Evolutionary conservation across 37 sponge, comb jelly and placozoan species (phyloP), one percentile per base, ranked within the genome.

Genomic region (Beroe forskalii): DNA sequence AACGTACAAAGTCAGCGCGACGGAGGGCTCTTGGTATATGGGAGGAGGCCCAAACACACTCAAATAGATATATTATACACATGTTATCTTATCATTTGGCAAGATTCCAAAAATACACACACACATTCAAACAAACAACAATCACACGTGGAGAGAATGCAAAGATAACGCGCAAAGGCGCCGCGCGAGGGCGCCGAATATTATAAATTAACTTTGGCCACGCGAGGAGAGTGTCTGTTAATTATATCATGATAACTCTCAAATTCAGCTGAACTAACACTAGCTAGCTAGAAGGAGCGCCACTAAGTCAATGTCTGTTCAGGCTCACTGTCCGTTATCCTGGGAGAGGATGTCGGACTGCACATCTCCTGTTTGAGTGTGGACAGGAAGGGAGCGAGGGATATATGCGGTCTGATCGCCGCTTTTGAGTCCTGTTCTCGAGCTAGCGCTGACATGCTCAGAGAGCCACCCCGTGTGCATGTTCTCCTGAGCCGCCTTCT

Each of bases 381-480:
- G 72, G 27, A 32, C 37, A 69, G 33, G 38, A 36, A 69, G 38
- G 72, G 72, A 19, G 33, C 72, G 39, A 69, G 72, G 4, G 32
- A 32, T 32, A 69, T 69, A 19, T 36, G 72, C 1, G 72, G 72
- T 33, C 72, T 31, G 72, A 32, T 32, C 20, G 33, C 72, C 32
- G 19, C 9, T 27, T 14, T 69, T 2, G 12, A 19, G 39, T 69
- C 72, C 19, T 27, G 1, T 8, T 27, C 20, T 27, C 72, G 36
- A 24, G 20, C 28, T 30, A 28, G 66, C 17, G 60, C 22, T n/a
- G 86, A 80, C 86, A 80, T 80, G 20, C 86, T 80, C n/a, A 80
- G 44, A 23, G 86, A 80, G 24, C 86, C 86, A 38, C 86, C 86
- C 4, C 86, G 86, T 14, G 86, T 80, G 31, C 86, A 80, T 37